Evolutionary conservation across 2,113 vertebrate species (phyloP).

Genomic region (Oryctolagus cuniculus): DNA sequence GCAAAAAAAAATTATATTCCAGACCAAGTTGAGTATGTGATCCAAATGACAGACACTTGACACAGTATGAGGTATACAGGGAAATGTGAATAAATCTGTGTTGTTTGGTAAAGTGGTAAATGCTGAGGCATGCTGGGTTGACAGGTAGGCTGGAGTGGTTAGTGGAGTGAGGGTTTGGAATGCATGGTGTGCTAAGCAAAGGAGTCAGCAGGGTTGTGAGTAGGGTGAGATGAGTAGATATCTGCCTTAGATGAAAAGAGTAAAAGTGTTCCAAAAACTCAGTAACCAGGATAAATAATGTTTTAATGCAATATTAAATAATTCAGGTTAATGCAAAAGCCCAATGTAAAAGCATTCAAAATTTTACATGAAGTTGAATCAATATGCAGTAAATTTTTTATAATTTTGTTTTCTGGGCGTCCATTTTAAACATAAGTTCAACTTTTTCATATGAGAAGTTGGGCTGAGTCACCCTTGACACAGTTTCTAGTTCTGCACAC

Average conservation of each 20-base stretch:
- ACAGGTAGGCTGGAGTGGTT: neutral
- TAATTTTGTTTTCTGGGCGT: neutral
- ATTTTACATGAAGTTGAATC: constrained; percentile 12
- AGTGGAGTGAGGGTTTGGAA: no score
- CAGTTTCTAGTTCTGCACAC: neutral
- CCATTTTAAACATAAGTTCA: neutral
- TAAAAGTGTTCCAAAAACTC: neutral
- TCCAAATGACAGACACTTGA: neutral
- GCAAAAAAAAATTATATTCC: neutral
- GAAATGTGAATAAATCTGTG: neutral
- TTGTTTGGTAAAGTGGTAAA: neutral
- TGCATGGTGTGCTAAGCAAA: neutral
- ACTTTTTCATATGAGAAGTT: neutral
- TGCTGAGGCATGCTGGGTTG: neutral
- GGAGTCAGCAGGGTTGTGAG: neutral
- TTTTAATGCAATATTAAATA: neutral
- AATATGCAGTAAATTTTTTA: neutral
- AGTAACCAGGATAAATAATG: neutral
- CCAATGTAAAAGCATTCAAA: neutral
- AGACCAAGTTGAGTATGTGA: neutral
- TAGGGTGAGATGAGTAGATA: neutral
- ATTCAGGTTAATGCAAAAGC: neutral
- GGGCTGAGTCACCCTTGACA: no score
- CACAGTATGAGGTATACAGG: neutral
- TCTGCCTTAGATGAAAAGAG: neutral